A percentile compares a stretch with the other conserved stretches of the same genome.
phyloP scores from a whole-genome alignment of 2,888 invertebrate genomes.

The Brachylomia viminalis region DNA sequence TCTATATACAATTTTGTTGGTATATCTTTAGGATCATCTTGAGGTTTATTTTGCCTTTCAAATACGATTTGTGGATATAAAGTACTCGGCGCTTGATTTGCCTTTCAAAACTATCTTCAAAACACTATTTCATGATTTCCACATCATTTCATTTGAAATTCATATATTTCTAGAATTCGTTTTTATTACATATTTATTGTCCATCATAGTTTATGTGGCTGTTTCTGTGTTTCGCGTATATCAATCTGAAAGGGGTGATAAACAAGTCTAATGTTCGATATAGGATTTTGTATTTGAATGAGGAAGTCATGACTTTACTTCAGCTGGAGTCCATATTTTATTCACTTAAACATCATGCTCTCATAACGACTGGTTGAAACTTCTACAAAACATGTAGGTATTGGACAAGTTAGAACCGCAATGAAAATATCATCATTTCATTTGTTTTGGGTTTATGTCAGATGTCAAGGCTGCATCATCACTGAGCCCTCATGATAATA shows the following conservation, averaged over 20 bases:
- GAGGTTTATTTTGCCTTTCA: neutral
- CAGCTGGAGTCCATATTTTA: neutral
- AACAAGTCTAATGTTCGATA: neutral
- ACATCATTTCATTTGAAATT: constrained; percentile 46
- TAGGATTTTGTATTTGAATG: constrained; percentile 4
- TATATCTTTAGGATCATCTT: neutral
- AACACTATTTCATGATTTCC: constrained; percentile 18
- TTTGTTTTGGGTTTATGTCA: too few species aligned
- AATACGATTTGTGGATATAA: constrained; percentile 4
- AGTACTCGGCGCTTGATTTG: too few species aligned
- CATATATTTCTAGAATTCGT: constrained; percentile 10
- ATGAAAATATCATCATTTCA: too few species aligned
- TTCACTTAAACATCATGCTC: too few species aligned
- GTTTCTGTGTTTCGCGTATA: neutral
- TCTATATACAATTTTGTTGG: neutral
- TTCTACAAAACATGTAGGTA: too few species aligned
- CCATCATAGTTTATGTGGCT: constrained; percentile 14
- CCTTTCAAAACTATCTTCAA: too few species aligned
- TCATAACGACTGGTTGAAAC: too few species aligned
- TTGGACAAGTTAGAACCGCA: too few species aligned
- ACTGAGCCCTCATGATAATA: too few species aligned
- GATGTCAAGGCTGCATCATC: too few species aligned
- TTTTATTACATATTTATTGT: constrained; percentile 38
- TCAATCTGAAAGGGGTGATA: neutral
- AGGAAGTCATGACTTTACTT: neutral